A percentile compares a stretch with the other conserved stretches of the same genome.
These are phyloP conservation scores for Volucella inanis DNA, from an alignment of 2,888 invertebrate species.

Conservation along the genomic window DNA sequence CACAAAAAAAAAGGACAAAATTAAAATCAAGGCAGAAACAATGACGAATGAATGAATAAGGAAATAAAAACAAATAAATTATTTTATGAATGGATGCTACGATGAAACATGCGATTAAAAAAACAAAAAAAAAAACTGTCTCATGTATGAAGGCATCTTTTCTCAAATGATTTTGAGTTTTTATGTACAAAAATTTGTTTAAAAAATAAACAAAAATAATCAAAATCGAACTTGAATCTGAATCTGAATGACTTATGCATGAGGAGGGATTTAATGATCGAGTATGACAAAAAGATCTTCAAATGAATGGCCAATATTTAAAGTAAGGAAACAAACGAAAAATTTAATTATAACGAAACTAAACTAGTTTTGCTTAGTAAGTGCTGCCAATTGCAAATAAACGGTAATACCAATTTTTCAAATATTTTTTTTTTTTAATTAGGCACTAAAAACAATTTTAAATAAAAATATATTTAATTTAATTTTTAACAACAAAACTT, in stretches of 20 bases:
- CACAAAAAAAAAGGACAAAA: slow-evolving; percentile 17
- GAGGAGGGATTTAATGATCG: slow-evolving; percentile 46
- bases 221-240: not conserved
- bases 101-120: slow-evolving; percentile 50
- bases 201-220: not conserved
- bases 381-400: slow-evolving; percentile 75
- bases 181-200: slow-evolving; percentile 54
- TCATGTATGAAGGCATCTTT: slow-evolving; percentile 63
- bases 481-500: slow-evolving; percentile 54
- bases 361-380: slow-evolving; percentile 63
- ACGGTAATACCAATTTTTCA: slow-evolving; percentile 55
- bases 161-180: slow-evolving; percentile 27
- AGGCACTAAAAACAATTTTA: slow-evolving; percentile 29
- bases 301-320: slow-evolving; percentile 45
- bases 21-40: slow-evolving; percentile 4
- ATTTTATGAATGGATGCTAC: slow-evolving; percentile 37
- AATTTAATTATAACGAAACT: slow-evolving; percentile 35
- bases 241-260: slow-evolving; percentile 61
- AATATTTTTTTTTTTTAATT: slow-evolving; percentile 25
- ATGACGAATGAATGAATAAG: slow-evolving; percentile 35
- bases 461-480: slow-evolving; percentile 23
- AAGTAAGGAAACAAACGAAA: slow-evolving; percentile 5
- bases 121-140: slow-evolving; percentile 20
- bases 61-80: slow-evolving; percentile 11
- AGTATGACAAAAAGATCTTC: slow-evolving; percentile 25